Evolutionary conservation across 2,797 vertebrate species (phyloP).

Genomic region (Hypotaenidia philippensis): DNA sequence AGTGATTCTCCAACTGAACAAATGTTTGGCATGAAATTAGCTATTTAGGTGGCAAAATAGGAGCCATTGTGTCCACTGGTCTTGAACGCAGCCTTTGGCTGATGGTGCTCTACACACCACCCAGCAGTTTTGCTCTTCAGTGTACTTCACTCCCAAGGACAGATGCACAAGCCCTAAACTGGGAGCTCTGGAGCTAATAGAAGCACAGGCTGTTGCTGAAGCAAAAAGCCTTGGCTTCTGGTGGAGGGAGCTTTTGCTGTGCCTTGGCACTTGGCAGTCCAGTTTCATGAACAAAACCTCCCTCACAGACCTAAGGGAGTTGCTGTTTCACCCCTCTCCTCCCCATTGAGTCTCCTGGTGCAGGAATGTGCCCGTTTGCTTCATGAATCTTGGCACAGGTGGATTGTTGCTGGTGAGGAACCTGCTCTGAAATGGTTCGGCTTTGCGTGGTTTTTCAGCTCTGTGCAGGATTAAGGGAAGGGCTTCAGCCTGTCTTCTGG

Average conservation of each 20-base stretch:
- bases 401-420: neutral
- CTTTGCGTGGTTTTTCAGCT: neutral
- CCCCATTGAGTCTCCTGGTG: neutral
- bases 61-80: slow-evolving; percentile 22
- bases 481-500: neutral
- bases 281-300: neutral
- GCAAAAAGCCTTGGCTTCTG: neutral
- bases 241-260: neutral
- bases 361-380: neutral
- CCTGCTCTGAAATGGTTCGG: neutral
- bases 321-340: neutral
- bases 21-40: slow-evolving; percentile 34
- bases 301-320: neutral
- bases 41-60: neutral
- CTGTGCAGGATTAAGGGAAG: neutral
- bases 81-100: slow-evolving; percentile 36
- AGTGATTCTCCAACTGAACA: neutral
- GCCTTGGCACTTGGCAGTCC: neutral
- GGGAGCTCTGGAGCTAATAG: neutral
- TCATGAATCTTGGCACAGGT: neutral
- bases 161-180: neutral
- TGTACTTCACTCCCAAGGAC: neutral
- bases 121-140: neutral
- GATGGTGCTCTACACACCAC: neutral
- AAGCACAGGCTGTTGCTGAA: neutral